phyloP scores from a whole-genome alignment of 2,113 vertebrate species.

The Mandrillus leucophaeus region DNA sequence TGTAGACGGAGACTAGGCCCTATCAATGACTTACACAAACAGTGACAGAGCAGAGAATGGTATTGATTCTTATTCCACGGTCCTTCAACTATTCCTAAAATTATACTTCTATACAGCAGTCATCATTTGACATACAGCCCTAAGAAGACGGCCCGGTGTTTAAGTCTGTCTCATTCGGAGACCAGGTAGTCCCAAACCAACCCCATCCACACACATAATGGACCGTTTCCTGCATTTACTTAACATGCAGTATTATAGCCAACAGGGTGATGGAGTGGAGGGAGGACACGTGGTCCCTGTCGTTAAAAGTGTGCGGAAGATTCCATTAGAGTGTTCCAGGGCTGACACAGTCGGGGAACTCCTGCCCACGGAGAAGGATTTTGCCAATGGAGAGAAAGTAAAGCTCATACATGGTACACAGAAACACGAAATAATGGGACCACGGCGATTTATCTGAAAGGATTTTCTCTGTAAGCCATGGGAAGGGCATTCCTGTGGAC shows the following conservation, averaged over 20 bases:
- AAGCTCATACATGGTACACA: not conserved
- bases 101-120: not conserved
- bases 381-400: not conserved
- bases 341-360: not conserved
- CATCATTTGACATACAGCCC: not conserved
- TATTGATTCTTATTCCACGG: not conserved
- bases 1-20: not conserved
- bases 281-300: not conserved
- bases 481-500: not conserved
- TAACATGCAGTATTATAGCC: not conserved
- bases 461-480: not conserved
- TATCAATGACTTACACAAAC: not conserved
- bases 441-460: not conserved
- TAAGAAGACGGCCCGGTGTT: not conserved
- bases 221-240: not conserved
- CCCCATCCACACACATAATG: not conserved
- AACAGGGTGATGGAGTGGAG: not conserved
- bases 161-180: not conserved
- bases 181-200: not conserved
- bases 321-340: not conserved
- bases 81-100: not conserved
- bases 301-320: not conserved
- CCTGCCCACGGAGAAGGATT: not conserved
- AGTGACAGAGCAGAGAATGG: not conserved
- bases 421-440: not conserved